A percentile compares a stretch with the other conserved stretches of the same genome.
Conservation (phyloP, 30 jellyfish, hydroid and myxozoan species). For the Clytia hemisphaerica region DNA sequence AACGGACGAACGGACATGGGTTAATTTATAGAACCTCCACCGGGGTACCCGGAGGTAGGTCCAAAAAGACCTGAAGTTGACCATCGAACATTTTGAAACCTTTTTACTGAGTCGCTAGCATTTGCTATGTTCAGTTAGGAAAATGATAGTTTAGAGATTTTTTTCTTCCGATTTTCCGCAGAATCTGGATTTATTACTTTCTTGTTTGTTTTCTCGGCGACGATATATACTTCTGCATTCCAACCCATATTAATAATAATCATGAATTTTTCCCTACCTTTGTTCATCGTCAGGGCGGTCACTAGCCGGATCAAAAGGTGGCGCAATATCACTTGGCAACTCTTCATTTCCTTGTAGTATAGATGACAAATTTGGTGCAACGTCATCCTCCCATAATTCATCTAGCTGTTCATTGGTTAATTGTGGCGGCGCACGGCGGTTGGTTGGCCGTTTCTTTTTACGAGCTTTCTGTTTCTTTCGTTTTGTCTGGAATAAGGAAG, state of each 20-base stretch:
- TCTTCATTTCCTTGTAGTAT: constrained; percentile 62
- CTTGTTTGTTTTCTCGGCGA: too few relatives aligned
- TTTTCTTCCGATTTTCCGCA: too few relatives aligned
- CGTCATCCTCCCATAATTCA: constrained; percentile 64
- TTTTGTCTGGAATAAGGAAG: too few relatives aligned
- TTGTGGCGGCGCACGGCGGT: constrained; percentile 12
- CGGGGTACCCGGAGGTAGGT: too few relatives aligned
- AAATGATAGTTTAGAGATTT: too few relatives aligned
- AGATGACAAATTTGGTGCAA: constrained; percentile 64
- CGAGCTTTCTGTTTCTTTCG: constrained; percentile 3
- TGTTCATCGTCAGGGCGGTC: constrained; percentile 76
- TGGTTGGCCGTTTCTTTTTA: constrained; percentile 19
- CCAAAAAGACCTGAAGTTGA: too few relatives aligned
- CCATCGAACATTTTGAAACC: too few relatives aligned
- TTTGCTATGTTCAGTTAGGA: too few relatives aligned
- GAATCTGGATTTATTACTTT: too few relatives aligned
- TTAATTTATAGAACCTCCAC: too few relatives aligned
- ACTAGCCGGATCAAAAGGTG: constrained; percentile 54
- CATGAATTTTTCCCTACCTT: constrained; percentile 26
- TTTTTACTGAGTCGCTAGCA: too few relatives aligned
- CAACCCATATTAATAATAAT: background rate
- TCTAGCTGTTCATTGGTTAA: constrained; percentile 59
- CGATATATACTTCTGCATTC: background rate
- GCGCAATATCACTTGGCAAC: constrained; percentile 24
- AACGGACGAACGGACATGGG: too few relatives aligned